Conservation (phyloP, 1,140 invertebrate genomes). For the Lordiphosa mommai region DNA sequence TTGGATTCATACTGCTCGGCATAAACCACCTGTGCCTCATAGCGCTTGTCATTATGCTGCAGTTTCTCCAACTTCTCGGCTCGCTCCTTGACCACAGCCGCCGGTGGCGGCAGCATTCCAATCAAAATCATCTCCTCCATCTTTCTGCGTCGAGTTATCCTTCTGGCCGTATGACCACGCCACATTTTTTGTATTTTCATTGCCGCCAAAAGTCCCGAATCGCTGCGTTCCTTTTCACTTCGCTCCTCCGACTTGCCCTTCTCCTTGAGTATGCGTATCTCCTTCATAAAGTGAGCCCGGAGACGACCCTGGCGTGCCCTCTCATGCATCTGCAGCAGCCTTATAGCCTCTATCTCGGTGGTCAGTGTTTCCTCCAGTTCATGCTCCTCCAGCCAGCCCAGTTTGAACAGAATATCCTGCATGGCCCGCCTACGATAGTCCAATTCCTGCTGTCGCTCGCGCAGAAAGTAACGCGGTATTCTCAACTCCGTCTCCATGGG, state of each 20-base stretch:
- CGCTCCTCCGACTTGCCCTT: conserved; percentile 83
- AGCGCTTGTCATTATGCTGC: conserved; percentile 79
- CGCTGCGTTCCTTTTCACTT: conserved; percentile 81
- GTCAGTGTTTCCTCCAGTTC: conserved; percentile 82
- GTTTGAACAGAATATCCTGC: conserved; percentile 83
- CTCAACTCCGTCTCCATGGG: conserved; percentile 85
- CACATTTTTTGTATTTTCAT: conserved; percentile 90
- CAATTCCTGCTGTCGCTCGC: conserved; percentile 85
- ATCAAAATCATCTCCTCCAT: conserved; percentile 93
- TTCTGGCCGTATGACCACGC: conserved; percentile 88
- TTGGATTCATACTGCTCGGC: conserved; percentile 83
- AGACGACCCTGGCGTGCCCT: conserved; percentile 91
- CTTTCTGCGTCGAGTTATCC: conserved; percentile 85
- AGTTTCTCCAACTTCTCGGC: conserved; percentile 62
- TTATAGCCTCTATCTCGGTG: conserved; percentile 90
- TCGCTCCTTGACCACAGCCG: conserved; percentile 55
- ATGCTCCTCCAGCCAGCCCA: conserved; percentile 85
- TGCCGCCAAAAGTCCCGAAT: conserved; percentile 83
- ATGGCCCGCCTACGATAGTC: conserved; percentile 83
- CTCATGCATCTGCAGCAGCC: conserved; percentile 93
- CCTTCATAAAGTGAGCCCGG: conserved; percentile 93
- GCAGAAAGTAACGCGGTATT: conserved; percentile 85
- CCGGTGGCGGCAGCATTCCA: conserved; percentile 84
- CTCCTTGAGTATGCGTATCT: conserved; percentile 89
- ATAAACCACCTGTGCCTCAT: conserved; percentile 83